Evolutionary conservation across 2,113 vertebrate genomes (phyloP).

Genomic region (Leiothrix lutea): DNA sequence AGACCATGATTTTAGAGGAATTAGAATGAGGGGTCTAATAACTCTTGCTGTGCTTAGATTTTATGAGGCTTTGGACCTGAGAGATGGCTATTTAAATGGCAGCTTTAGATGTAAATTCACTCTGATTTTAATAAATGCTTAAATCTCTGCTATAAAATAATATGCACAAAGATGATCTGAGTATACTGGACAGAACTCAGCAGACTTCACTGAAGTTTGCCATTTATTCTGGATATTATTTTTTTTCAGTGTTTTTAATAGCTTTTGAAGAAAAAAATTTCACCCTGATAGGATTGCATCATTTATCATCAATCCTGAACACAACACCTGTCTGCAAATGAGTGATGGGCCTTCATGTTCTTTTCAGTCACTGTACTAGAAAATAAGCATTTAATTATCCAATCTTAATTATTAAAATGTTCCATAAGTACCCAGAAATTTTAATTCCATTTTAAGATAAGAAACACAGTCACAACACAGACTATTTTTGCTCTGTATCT

Average conservation of each 20-base stretch:
- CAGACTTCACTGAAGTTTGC: not conserved
- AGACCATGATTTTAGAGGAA: not conserved
- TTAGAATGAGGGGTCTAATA: not conserved
- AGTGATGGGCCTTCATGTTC: slow-evolving; percentile 17
- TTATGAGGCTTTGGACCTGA: not conserved
- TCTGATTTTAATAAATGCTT: not conserved
- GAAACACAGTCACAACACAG: slow-evolving; percentile 13
- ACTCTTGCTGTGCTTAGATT: not conserved
- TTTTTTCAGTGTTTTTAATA: not conserved
- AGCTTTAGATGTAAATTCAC: not conserved
- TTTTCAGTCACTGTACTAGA: slow-evolving; percentile 30
- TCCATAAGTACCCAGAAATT: not conserved
- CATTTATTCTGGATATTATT: not conserved
- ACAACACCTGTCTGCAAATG: not conserved
- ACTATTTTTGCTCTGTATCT: not conserved
- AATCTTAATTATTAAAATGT: slow-evolving; percentile 44
- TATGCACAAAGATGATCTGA: not conserved
- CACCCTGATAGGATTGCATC: not conserved
- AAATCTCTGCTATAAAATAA: not conserved
- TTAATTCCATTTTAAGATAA: slow-evolving; percentile 54
- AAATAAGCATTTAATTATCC: slow-evolving; percentile 44
- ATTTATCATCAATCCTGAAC: not conserved
- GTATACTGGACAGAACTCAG: not conserved
- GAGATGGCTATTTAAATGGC: not conserved
- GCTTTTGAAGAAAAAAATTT: not conserved